Base-by-base conservation (phyloP, 2,797 vertebrate genomes). In the Argyrosomus regius region DNA sequence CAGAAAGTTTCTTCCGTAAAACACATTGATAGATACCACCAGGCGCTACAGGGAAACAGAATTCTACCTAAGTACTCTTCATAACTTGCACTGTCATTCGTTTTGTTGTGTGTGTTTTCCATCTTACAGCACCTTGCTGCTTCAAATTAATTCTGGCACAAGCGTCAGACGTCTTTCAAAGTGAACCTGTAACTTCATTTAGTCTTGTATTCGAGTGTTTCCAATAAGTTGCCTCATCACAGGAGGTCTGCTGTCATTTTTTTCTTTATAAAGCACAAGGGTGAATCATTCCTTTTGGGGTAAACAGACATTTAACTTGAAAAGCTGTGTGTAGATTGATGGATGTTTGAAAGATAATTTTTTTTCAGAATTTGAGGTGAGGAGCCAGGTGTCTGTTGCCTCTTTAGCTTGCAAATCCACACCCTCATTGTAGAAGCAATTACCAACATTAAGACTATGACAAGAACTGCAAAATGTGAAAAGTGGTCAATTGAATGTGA, bases 401-500 rank as follows among this genome's bases (percentile, higher is more conserved):
- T 72, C 58, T 71, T 31, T 68, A 73, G 66, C 61, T 72, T n/a
- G 52, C 20, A 77, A 45, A 88, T 78, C 4, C 68, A 53, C 35
- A 14, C 69, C 78, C 45, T 80, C 80, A 58, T 72, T 70, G 72
- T 62, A 12, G 50, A 76, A 13, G 75, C 68, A 82, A 80, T 88
- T 81, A 78, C 57, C 53, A 80, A 53, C 53, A 60, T 74, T 64
- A 48, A 78, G 59, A 64, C 41, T 22, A 58, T 35, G 65, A 85
- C 79, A 69, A 66, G 72, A 76, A 63, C 60, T 52, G 80, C 67
- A 75, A 61, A 75, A 80, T 76, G 49, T 81, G 59, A 72, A 61
- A 75, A 60, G 71, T 48, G 22, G 13, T 50, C 63, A 81, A 88
- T 77, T 62, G 72, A 81, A 85, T 83, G 61, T 87, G 89, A 89